Evolutionary conservation across 2,113 vertebrate genomes (phyloP).

Genomic region (Oreochromis spilurus): DNA sequence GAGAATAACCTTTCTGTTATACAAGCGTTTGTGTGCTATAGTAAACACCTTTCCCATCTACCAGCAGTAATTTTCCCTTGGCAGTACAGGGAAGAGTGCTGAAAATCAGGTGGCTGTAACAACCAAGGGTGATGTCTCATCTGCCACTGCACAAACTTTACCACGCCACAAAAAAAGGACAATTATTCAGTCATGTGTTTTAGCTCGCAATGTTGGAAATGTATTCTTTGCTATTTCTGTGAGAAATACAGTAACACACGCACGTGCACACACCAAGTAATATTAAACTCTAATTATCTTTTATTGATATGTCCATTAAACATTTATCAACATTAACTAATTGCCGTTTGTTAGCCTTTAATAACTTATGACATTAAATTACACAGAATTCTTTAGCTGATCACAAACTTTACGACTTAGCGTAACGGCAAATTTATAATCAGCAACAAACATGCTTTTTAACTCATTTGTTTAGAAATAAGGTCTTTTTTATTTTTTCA

Average conservation of each 20-base stretch:
- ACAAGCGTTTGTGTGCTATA: neutral
- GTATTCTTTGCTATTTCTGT: neutral
- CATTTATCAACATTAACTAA: conserved; percentile 49
- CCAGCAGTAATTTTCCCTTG: neutral
- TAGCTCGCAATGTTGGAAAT: neutral
- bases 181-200: neutral
- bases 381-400: conserved; percentile 26
- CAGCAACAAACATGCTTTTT: neutral
- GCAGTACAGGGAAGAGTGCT: neutral
- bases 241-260: neutral
- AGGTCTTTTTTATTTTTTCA: neutral
- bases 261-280: neutral
- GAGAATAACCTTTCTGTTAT: neutral
- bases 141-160: neutral
- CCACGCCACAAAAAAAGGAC: neutral
- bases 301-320: conserved; percentile 59
- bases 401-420: neutral
- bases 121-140: neutral
- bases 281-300: conserved; percentile 34
- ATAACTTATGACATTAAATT: conserved; percentile 48
- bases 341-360: conserved; percentile 42
- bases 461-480: neutral
- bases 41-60: neutral
- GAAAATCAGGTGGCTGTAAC: neutral
- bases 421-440: neutral